Evolutionary conservation across 2,888 invertebrate genomes (phyloP).

Genomic region (Epirrhoe tristata): DNA sequence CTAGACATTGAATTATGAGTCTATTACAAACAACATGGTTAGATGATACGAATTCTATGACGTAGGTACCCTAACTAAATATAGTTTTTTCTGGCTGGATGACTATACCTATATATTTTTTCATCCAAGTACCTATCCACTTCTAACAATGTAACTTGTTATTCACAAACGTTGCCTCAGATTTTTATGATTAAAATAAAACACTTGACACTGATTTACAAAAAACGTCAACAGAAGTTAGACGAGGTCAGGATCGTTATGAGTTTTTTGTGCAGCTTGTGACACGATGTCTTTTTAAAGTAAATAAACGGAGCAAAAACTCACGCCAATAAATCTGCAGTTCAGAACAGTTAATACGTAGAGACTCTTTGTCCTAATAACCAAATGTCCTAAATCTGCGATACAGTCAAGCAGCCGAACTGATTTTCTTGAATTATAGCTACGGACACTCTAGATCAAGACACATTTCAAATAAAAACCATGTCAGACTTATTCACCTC

Average conservation of each 20-base stretch:
- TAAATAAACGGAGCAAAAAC: constrained; percentile 71
- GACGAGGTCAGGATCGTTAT: constrained; percentile 45
- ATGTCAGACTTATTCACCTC: too few relatives aligned
- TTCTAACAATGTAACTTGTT: not conserved
- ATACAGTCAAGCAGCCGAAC: not conserved
- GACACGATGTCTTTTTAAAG: constrained; percentile 69
- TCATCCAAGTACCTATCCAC: not conserved
- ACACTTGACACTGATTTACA: constrained; percentile 28
- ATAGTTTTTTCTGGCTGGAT: too few relatives aligned
- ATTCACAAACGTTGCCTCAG: constrained; percentile 18
- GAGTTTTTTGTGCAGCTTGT: constrained; percentile 64
- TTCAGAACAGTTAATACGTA: constrained; percentile 47
- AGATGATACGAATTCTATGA: too few relatives aligned
- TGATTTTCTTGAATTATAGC: too few relatives aligned
- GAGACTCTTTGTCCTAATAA: constrained; percentile 41
- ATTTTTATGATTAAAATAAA: constrained; percentile 20
- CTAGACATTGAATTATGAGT: too few relatives aligned
- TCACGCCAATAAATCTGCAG: constrained; percentile 70
- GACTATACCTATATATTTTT: not conserved
- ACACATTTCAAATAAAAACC: too few relatives aligned
- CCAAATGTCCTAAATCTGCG: not conserved
- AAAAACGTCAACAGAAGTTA: constrained; percentile 35
- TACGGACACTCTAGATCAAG: too few relatives aligned
- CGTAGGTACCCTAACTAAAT: too few relatives aligned
- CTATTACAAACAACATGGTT: too few relatives aligned